Evolutionary conservation across 2,113 vertebrate genomes (phyloP).

Genomic region (Sardina pilchardus): DNA sequence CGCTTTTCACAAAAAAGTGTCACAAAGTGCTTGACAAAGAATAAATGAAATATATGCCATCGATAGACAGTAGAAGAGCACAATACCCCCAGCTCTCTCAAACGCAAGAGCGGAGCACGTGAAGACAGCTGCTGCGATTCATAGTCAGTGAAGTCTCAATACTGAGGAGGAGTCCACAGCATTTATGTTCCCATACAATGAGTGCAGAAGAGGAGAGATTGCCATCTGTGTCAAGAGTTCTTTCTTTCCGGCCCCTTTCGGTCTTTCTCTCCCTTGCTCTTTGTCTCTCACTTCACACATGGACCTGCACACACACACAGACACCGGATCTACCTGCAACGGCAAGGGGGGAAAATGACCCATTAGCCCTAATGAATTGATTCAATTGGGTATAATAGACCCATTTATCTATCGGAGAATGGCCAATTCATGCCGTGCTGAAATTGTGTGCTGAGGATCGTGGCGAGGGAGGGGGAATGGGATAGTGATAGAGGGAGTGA

Average conservation of each 20-base stretch:
- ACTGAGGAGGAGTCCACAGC: not conserved
- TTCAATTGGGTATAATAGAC: constrained; percentile 48
- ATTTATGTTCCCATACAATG: not conserved
- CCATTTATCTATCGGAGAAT: constrained; percentile 42
- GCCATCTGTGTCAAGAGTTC: not conserved
- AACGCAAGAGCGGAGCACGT: not conserved
- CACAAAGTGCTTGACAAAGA: too few species aligned
- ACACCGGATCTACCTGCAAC: not conserved
- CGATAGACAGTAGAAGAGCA: too few species aligned
- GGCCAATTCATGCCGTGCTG: not conserved
- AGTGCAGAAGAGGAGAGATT: not conserved
- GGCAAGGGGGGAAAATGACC: constrained; percentile 39
- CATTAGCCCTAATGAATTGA: constrained; percentile 48
- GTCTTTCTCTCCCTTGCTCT: not conserved
- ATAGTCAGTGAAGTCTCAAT: not conserved
- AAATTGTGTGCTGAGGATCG: constrained; percentile 1
- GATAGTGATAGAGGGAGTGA: not conserved
- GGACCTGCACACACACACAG: not conserved
- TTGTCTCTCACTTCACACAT: not conserved
- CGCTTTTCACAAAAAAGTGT: too few species aligned
- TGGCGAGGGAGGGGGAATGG: not conserved
- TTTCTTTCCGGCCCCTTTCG: not conserved
- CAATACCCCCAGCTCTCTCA: not conserved
- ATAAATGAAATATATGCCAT: too few species aligned
- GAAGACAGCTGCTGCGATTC: not conserved